Base-by-base conservation (phyloP, 2,797 vertebrate genomes). In the Sus cebifrons region DNA sequence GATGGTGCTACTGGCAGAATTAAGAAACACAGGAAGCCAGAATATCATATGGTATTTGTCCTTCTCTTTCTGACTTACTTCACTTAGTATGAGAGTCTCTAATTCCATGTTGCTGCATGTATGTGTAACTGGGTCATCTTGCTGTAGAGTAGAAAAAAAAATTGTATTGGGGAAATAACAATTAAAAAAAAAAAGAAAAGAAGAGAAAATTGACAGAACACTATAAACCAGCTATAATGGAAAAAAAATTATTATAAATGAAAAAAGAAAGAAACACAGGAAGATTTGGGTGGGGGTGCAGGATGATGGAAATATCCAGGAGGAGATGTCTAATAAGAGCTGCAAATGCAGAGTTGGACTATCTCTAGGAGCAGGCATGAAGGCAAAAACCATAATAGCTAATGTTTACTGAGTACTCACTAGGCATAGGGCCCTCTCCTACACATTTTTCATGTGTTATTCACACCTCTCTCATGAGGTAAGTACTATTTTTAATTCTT, bases 1-100 rank as follows among this genome's bases (percentile, higher is more conserved):
- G 65, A 71, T 65, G 40, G 36, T 86, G 25, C 40, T 82, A 75
- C 11, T 52, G 52, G n/a, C 32, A 91, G 86, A 75, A 95, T 84
- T 60, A 49, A 78, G 73, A 89, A 79, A 91, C 44, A 49, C 5
- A 21, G 21, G 18, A 36, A 36, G 36, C 36, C 36, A 36, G 3
- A 36, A 36, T 36, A 36, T 36, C 36, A 36, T 36, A 36, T 36
- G 36, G 36, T 36, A 36, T 36, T 36, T 36, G 36, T 36, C 36
- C 3, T 36, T 36, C 36, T 36, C 36, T 36, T 36, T 36, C 36
- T 36, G 36, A 36, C 36, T 36, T 36, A 36, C 36, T 36, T 36
- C 36, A 36, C 36, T 36, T 36, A 36, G 36, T 36, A 36, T 36
- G 36, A 36, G 36, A 36, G 36, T 36, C 36, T 36, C 36, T 36